Conservation (phyloP, 2,888 invertebrate species). For the Parnassius glacialis region DNA sequence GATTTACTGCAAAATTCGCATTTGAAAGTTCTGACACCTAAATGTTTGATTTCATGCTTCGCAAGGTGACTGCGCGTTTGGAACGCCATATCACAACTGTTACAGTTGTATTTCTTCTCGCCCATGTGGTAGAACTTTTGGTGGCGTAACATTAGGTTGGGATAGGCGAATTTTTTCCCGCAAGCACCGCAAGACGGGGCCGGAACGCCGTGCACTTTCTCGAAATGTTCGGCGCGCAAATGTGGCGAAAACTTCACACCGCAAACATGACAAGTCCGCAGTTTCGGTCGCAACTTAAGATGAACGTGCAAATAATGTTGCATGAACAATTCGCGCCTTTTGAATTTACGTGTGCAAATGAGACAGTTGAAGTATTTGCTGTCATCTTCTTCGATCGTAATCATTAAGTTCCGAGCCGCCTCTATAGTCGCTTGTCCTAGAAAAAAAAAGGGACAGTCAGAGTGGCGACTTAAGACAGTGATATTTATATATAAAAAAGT, state of each 20-base stretch:
- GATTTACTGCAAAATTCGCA: neutral
- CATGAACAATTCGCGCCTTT: conserved; percentile 42
- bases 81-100: conserved; percentile 39
- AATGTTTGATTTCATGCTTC: conserved; percentile 2
- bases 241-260: conserved; percentile 43
- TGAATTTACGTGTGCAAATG: conserved; percentile 40
- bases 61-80: conserved; percentile 13
- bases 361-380: conserved; percentile 38
- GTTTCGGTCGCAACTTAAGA: conserved; percentile 43
- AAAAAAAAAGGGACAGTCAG: conserved; percentile 21
- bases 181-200: conserved; percentile 48
- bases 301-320: conserved; percentile 53
- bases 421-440: conserved; percentile 18
- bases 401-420: conserved; percentile 7
- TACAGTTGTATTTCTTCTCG: conserved; percentile 41
- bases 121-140: conserved; percentile 50
- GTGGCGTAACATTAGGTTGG: conserved; percentile 42
- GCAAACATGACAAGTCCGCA: conserved; percentile 50
- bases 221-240: conserved; percentile 44
- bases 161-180: conserved; percentile 50
- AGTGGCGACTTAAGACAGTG: neutral
- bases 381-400: conserved; percentile 24
- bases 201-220: conserved; percentile 46
- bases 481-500: neutral
- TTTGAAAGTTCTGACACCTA: neutral